Evolutionary conservation across 2,888 invertebrate species (phyloP), one percentile per base, ranked within the genome.

Genomic region (Schizotus pectinicornis): DNA sequence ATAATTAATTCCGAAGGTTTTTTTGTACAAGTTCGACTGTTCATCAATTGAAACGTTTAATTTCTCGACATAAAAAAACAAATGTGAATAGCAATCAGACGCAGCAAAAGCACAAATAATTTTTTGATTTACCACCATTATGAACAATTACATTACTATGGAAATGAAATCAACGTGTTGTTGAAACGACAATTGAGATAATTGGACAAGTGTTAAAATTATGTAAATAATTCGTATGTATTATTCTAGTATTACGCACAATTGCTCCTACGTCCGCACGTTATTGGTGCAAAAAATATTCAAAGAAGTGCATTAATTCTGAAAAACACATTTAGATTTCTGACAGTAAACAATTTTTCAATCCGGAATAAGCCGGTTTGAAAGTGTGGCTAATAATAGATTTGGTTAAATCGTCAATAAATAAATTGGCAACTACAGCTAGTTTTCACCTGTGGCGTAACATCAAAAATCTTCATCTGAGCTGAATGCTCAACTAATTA

Each of bases 91-190:
- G 42, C n/a, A 42, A 37, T 39, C 36, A 36, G 37, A 45, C 43
- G 11, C 30, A 33, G 37, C 53, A 38, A 37, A 6, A 45, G 32
- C 36, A 22, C 39, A 38, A 43, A 37, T 43, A 42, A 43, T 43
- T 42, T 51, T 51, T 52, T 37, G 34, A 57, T 30, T 38, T 37
- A 49, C 43, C 43, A 13, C 35, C 38, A 46, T 56, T 45, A 51
- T 34, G 45, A 45, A 56, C 46, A 46, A 56, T 51, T 56, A 54
- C 22, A 38, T 46, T 56, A 22, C 22, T 22, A 56, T 56, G 56
- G 39, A 56, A 56, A 56, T 56, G 56, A 56, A 50, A 56, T 45
- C 49, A 43, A 56, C 43, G 13, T 45, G 56, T 38, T 56, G 45
- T 56, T 45, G 50, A 48, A 42, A 51, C 34, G 30, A 12, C 22